phyloP scores from a whole-genome alignment of 2,797 vertebrate species.

The Paedocypris micromegethes region DNA sequence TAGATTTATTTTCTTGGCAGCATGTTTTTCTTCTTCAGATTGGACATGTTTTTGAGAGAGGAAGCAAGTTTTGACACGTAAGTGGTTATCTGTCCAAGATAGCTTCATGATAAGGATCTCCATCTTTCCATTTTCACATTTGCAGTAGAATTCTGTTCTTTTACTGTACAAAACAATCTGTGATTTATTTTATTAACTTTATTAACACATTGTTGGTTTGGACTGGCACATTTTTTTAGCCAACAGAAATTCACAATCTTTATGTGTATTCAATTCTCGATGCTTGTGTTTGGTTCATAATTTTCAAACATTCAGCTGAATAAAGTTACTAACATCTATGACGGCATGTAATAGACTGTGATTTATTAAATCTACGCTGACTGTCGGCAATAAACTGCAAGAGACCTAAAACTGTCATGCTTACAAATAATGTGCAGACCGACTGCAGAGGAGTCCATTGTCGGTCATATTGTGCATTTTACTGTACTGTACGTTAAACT shows the following conservation, averaged over 20 bases:
- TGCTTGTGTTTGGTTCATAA: conserved; percentile 69
- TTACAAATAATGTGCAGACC: conserved; percentile 47
- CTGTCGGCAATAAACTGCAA: conserved; percentile 58
- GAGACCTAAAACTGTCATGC: conserved; percentile 59
- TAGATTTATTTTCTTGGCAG: too few relatives aligned
- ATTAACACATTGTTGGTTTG: too few relatives aligned
- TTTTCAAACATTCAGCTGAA: conserved; percentile 64
- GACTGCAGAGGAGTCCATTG: conserved; percentile 11
- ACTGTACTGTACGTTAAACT: conserved; percentile 13
- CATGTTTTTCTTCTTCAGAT: background rate
- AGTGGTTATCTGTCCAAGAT: conserved; percentile 27
- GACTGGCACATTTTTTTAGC: too few relatives aligned
- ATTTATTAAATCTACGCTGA: conserved; percentile 66
- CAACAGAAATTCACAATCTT: too few relatives aligned
- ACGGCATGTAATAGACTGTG: conserved; percentile 67
- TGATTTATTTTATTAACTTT: background rate
- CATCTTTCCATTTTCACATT: conserved; percentile 1
- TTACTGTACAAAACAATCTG: background rate
- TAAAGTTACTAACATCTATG: conserved; percentile 65
- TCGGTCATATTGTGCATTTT: conserved; percentile 14
- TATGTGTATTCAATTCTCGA: background rate
- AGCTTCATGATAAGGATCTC: conserved; percentile 11
- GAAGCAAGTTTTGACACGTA: conserved; percentile 42
- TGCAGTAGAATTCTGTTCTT: background rate
- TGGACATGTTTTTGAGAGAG: conserved; percentile 5